phyloP scores from a whole-genome alignment of 2,888 invertebrate genomes.

The Chrysolina oricalcia region DNA sequence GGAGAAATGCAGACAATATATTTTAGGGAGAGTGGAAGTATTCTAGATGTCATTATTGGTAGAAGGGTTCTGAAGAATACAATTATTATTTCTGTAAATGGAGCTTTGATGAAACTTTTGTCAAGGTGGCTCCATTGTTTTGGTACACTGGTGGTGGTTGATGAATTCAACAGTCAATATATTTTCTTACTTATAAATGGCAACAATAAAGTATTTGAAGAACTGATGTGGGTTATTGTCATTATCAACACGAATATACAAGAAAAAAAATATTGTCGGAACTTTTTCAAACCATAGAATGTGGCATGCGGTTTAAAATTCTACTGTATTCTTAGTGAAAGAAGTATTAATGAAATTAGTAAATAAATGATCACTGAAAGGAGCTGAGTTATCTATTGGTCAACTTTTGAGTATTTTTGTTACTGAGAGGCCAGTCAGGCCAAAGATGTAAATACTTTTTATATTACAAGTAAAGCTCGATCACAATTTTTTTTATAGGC shows the following conservation, averaged over 20 bases:
- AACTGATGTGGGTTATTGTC: background rate
- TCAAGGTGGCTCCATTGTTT: conserved; percentile 32
- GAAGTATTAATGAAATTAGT: no score
- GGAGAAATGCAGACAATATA: conserved; percentile 62
- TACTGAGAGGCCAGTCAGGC: no score
- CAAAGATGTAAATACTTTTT: no score
- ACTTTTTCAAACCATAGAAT: no score
- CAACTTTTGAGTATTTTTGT: no score
- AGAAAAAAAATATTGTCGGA: no score
- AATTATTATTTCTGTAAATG: conserved; percentile 4
- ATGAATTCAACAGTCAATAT: background rate
- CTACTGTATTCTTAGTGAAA: no score
- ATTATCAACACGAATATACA: background rate
- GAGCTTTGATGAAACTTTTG: background rate
- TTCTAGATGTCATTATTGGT: conserved; percentile 49
- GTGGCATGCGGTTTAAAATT: no score
- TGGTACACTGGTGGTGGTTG: conserved; percentile 11
- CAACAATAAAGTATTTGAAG: background rate
- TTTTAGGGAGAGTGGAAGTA: background rate
- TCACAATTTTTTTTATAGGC: no score
- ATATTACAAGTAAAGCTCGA: no score
- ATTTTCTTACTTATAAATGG: conserved; percentile 7
- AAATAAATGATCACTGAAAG: no score
- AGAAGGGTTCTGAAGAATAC: background rate
- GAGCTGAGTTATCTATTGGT: no score